These are phyloP conservation scores for Drepanosiphum platanoidis DNA, from an alignment of 2,888 invertebrate species.

Conservation along the genomic window DNA sequence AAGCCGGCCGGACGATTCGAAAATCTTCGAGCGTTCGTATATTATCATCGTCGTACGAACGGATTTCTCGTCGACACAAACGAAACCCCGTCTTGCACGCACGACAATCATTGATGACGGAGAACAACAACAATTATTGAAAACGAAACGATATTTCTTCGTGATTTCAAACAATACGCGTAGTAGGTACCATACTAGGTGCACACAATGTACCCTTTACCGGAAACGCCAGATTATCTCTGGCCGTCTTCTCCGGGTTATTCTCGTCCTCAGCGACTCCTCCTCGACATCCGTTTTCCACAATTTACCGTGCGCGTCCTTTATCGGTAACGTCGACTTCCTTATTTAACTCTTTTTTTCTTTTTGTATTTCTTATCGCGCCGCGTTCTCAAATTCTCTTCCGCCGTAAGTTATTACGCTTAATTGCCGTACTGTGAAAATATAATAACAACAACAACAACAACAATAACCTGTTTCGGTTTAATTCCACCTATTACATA, in stretches of 20 bases:
- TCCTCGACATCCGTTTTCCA: not conserved
- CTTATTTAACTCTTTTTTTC: not conserved
- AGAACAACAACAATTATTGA: not conserved
- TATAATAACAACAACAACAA: no score
- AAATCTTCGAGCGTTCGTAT: not conserved
- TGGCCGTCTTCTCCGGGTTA: not conserved
- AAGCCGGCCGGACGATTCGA: not conserved
- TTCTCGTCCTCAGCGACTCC: not conserved
- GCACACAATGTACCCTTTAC: no score
- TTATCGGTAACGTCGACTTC: not conserved
- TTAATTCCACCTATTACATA: no score
- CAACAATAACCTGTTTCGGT: no score
- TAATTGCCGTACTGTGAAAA: not conserved
- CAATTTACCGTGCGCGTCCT: not conserved
- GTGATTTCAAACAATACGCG: not conserved
- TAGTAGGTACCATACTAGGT: no score
- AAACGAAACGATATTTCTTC: not conserved
- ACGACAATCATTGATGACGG: not conserved
- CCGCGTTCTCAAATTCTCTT: not conserved
- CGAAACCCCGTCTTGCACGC: no score
- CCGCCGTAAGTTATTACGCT: not conserved
- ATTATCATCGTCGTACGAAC: not conserved
- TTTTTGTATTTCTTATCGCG: not conserved
- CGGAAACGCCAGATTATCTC: not conserved
- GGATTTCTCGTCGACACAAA: not conserved